phyloP scores from a whole-genome alignment of 2,797 vertebrate species.

The Rhinoraja longicauda region DNA sequence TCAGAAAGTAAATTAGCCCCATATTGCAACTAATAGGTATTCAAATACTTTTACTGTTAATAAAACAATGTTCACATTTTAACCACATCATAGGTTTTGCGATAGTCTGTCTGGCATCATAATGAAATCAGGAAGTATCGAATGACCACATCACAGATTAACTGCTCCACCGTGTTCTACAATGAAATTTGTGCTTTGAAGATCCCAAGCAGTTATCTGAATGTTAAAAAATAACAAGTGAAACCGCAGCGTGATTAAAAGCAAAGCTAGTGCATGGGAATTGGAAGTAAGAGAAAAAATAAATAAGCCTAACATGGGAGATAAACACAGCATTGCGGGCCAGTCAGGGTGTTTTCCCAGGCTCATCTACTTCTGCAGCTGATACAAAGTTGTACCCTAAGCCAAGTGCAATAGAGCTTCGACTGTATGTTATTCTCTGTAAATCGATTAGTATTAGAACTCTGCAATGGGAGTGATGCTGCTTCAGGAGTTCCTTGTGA shows the following conservation, averaged over 20 bases:
- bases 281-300: background rate
- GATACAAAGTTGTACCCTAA: background rate
- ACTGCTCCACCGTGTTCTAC: background rate
- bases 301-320: background rate
- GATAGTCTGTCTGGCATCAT: background rate
- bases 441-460: background rate
- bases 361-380: background rate
- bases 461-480: background rate
- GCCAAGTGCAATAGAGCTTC: background rate
- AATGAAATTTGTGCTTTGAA: background rate
- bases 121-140: background rate
- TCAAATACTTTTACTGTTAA: background rate
- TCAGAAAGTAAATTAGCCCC: background rate
- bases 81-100: background rate
- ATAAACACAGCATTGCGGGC: background rate
- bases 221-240: background rate
- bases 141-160: background rate
- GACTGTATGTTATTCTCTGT: background rate
- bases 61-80: background rate
- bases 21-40: background rate
- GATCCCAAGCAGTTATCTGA: background rate
- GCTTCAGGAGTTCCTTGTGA: background rate
- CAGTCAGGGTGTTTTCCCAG: background rate
- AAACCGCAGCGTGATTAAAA: background rate
- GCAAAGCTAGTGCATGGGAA: background rate